Percentiles rank a stretch among this genome's conserved stretches.
Evolutionary conservation across 2,797 vertebrate genomes (phyloP).

Genomic region (Pseudochirops corinnae): DNA sequence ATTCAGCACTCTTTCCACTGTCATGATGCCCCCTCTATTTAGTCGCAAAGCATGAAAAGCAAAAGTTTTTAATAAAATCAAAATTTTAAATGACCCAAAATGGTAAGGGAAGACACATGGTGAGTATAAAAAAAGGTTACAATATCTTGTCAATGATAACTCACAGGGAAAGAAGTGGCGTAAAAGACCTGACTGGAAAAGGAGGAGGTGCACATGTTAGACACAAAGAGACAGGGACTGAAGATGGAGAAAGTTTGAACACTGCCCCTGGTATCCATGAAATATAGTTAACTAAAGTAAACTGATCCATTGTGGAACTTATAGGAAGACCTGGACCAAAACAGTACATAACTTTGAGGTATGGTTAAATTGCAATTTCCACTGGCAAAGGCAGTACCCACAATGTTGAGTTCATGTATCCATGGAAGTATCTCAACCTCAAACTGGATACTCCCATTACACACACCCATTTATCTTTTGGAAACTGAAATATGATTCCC

Average conservation of each 20-base stretch:
- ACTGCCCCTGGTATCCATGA: too few species aligned
- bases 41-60: not conserved
- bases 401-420: not conserved
- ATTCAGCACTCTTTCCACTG: not conserved
- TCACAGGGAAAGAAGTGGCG: not conserved
- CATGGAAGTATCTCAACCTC: conserved; percentile 9
- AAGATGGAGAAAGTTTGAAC: too few species aligned
- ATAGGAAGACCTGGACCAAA: not conserved
- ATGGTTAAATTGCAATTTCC: not conserved
- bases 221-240: not conserved
- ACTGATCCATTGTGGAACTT: not conserved
- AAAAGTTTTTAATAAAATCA: not conserved
- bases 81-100: not conserved
- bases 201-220: not conserved
- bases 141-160: not conserved
- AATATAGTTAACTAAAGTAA: not conserved
- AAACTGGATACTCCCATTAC: not conserved
- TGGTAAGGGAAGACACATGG: not conserved
- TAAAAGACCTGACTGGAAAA: not conserved
- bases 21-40: not conserved
- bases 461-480: conserved; percentile 55
- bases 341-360: not conserved
- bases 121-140: not conserved
- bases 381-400: not conserved
- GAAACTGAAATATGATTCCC: conserved; percentile 2